Evolutionary conservation across 2,113 vertebrate genomes (phyloP), one percentile per base, ranked within the genome.

Genomic region (Eudyptes chrysolophus): DNA sequence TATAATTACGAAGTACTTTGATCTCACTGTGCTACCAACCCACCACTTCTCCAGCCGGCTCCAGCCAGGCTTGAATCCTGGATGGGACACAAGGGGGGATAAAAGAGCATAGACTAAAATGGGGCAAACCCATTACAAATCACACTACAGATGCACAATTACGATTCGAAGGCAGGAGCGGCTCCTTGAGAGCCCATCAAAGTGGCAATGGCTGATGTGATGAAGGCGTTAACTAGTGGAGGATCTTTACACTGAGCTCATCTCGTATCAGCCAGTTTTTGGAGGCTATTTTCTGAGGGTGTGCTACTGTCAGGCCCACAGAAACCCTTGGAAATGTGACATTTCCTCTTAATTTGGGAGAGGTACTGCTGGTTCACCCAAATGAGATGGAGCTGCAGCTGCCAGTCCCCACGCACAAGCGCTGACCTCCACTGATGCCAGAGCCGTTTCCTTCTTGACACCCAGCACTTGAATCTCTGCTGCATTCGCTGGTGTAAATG

Each of bases 1-100:
- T 2, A 4, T 6, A 54, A 3, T 69, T 26, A 9, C 0, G 1
- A 17, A 75, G 15, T 26, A 1, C 29, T 75, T 4, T 5, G 75
- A 64, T 51, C 46, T 92, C 65, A 4, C 42, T 0, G 1, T 60
- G 48, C 44, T 30, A 3, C 68, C 84, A 55, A 27, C 27, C n/a
- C 88, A 42, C 4, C 18, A 2, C 61, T 68, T 49, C 87, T 84
- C 26, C 60, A 77, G 38, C 40, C 3, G 6, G 26, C 17, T 32
- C 51, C 57, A 55, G 66, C 51, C 60, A 40, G 87, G 38, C 24
- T 48, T 69, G 36, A 16, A 57, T 62, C 38, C 13, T 60, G 57
- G n/a, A 19, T 54, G 69, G n/a, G 49, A 27, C 46, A 42, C 19
- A 6, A 38, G 8, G 40, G 22, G 4, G 11, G 27, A 54, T 40